Percentiles rank a stretch among this genome's conserved stretches.
phyloP scores from a whole-genome alignment of 2,888 invertebrate species.

The Dorcus hopei region DNA sequence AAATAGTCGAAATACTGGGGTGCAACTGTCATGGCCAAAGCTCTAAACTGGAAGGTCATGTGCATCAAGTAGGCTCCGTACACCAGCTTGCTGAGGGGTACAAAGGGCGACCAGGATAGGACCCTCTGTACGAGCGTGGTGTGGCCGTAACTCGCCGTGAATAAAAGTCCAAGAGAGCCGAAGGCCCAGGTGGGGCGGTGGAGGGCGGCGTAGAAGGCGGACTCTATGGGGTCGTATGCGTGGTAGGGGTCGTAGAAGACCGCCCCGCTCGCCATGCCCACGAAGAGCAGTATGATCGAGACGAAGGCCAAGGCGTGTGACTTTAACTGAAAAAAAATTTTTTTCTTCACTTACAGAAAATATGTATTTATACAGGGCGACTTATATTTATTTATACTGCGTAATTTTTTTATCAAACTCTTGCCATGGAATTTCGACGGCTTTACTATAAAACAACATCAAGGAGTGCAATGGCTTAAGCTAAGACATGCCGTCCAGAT shows the following conservation, averaged over 20 bases:
- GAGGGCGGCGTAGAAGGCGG: constrained; percentile 56
- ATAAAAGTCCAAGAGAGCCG: constrained; percentile 51
- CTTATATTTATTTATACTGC: too few species aligned
- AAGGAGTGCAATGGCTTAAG: too few species aligned
- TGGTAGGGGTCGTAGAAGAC: constrained; percentile 53
- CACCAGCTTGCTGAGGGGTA: constrained; percentile 57
- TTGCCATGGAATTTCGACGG: too few species aligned
- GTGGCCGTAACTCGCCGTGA: constrained; percentile 55
- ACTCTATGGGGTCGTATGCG: constrained; percentile 52
- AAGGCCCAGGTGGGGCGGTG: constrained; percentile 57
- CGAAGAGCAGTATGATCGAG: constrained; percentile 51
- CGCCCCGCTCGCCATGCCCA: constrained; percentile 51
- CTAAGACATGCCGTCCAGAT: too few species aligned
- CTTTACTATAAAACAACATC: too few species aligned
- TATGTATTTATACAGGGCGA: background rate
- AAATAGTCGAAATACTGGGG: constrained; percentile 47
- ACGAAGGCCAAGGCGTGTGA: constrained; percentile 47
- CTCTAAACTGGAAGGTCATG: constrained; percentile 52
- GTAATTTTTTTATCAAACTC: too few species aligned
- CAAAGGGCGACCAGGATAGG: constrained; percentile 58
- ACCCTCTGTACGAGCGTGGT: constrained; percentile 44
- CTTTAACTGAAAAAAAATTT: constrained; percentile 48
- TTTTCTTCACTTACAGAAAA: background rate
- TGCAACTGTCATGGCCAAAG: constrained; percentile 51
- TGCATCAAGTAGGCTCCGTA: constrained; percentile 61